These are phyloP conservation scores for Hybos culiciformis DNA, from an alignment of 2,888 invertebrate species.

Conservation along the genomic window DNA sequence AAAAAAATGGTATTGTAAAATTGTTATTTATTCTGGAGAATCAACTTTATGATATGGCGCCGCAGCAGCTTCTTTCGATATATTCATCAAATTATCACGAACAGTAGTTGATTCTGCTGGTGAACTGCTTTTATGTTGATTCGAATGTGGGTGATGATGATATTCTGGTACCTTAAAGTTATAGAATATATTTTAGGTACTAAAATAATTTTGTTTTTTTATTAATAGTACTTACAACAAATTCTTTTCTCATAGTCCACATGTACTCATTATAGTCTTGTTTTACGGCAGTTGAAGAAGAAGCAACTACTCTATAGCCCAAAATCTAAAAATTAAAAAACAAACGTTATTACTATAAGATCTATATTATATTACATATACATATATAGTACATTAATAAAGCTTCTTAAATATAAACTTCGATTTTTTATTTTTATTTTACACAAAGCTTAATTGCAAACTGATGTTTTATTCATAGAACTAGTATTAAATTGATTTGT, in stretches of 20 bases:
- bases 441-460: too few relatives aligned
- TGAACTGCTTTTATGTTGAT: too few relatives aligned
- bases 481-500: too few relatives aligned
- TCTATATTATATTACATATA: too few relatives aligned
- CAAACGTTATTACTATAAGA: conserved; percentile 1
- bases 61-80: conserved; percentile 40
- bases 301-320: conserved; percentile 78
- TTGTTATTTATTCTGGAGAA: conserved; percentile 29
- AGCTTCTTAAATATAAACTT: background rate
- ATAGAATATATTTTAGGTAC: too few relatives aligned
- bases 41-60: conserved; percentile 34
- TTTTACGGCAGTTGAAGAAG: conserved; percentile 71
- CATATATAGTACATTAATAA: too few relatives aligned
- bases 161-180: conserved; percentile 29
- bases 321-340: conserved; percentile 45
- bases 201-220: too few relatives aligned
- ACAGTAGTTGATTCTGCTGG: conserved; percentile 41
- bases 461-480: too few relatives aligned
- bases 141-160: too few relatives aligned
- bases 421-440: background rate
- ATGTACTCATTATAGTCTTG: conserved; percentile 83
- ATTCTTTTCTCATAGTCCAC: conserved; percentile 89
- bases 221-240: too few relatives aligned
- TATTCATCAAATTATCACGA: conserved; percentile 47
- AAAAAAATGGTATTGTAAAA: too few relatives aligned